phyloP scores from a whole-genome alignment of 2,888 invertebrate genomes.

The Hermodice carunculata region DNA sequence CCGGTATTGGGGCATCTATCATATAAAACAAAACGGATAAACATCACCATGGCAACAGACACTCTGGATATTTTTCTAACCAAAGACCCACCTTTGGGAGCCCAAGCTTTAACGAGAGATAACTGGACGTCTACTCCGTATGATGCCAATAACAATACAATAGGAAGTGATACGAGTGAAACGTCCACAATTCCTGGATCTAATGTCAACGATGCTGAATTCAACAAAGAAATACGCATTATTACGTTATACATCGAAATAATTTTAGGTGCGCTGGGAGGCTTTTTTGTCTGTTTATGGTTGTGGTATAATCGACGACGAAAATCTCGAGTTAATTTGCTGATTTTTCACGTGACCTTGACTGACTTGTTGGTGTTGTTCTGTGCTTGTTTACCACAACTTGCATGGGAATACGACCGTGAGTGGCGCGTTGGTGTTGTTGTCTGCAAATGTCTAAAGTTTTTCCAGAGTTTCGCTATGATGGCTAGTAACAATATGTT shows the following conservation, averaged over 20 bases:
- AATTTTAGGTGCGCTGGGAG: conserved; percentile 56
- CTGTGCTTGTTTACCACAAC: conserved; percentile 61
- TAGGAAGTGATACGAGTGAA: not conserved
- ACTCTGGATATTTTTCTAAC: too few relatives aligned
- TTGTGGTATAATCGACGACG: conserved; percentile 55
- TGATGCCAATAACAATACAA: not conserved
- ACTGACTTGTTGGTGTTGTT: conserved; percentile 66
- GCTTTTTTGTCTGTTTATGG: conserved; percentile 59
- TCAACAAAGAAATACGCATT: conserved; percentile 51
- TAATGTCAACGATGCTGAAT: conserved; percentile 57
- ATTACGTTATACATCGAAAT: conserved; percentile 55
- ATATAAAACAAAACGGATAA: too few relatives aligned
- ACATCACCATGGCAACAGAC: too few relatives aligned
- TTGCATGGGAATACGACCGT: conserved; percentile 46
- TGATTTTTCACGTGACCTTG: conserved; percentile 66
- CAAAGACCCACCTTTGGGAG: too few relatives aligned
- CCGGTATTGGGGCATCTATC: too few relatives aligned
- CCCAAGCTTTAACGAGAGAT: too few relatives aligned
- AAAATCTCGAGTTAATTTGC: conserved; percentile 59
- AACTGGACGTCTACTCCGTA: too few relatives aligned
- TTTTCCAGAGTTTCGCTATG: conserved; percentile 64
- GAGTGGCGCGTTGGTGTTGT: conserved; percentile 57
- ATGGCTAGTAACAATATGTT: conserved; percentile 67
- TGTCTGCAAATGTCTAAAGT: conserved; percentile 66
- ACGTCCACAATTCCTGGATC: not conserved